These are phyloP conservation scores for Syritta pipiens DNA, from an alignment of 2,888 invertebrate genomes.

Conservation along the genomic window DNA sequence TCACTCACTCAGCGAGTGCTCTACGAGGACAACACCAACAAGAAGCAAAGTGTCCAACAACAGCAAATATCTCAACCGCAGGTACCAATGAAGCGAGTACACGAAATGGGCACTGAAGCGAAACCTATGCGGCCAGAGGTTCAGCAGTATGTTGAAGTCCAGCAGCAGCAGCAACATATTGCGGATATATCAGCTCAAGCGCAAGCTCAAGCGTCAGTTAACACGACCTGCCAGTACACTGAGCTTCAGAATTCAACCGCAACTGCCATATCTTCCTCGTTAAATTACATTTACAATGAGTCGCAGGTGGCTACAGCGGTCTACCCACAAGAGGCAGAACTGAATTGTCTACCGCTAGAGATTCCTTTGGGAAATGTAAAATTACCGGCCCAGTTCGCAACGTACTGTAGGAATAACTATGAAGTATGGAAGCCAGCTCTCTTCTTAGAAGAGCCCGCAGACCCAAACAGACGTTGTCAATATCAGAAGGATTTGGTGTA, in stretches of 20 bases:
- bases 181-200: slow-evolving; percentile 57
- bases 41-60: slow-evolving; percentile 71
- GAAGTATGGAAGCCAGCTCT: slow-evolving; percentile 79
- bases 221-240: slow-evolving; percentile 42
- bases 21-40: slow-evolving; percentile 82
- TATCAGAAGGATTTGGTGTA: slow-evolving; percentile 78
- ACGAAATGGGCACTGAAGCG: slow-evolving; percentile 20
- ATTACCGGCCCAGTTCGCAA: slow-evolving; percentile 76
- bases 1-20: slow-evolving; percentile 85
- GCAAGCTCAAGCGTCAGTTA: slow-evolving; percentile 23
- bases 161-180: slow-evolving; percentile 70
- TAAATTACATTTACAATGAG: slow-evolving; percentile 67
- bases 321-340: slow-evolving; percentile 23
- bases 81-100: slow-evolving; percentile 32
- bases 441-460: slow-evolving; percentile 78
- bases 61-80: slow-evolving; percentile 65
- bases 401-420: slow-evolving; percentile 76
- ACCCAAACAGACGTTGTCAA: slow-evolving; percentile 77
- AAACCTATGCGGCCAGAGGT: slow-evolving; percentile 9
- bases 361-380: slow-evolving; percentile 73
- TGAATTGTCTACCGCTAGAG: slow-evolving; percentile 20
- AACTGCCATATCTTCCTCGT: slow-evolving; percentile 69
- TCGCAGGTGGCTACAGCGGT: slow-evolving; percentile 25
- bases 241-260: slow-evolving; percentile 70
- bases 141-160: slow-evolving; percentile 55